Base-by-base conservation (phyloP, 2,888 invertebrate species). In the Chouioia cunea region DNA sequence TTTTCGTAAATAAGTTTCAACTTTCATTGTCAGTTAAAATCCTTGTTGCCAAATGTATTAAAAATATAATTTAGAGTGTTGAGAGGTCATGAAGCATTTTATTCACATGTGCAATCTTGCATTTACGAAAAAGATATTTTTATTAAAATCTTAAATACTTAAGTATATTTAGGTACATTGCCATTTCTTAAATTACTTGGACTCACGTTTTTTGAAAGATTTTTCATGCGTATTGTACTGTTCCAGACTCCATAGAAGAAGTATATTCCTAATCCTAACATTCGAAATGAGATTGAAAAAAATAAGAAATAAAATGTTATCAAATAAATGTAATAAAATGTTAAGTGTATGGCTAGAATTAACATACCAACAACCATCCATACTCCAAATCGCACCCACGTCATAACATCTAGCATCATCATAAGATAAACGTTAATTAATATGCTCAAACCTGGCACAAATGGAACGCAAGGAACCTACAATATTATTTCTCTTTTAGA, bases 361-460 rank as follows among this genome's bases (percentile, higher is more conserved):
- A n/a, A 60, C 64, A 65, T 57, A 93, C 96, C 96, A 74, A 95
- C 85, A 14, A 85, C 82, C 87, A 96, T 90, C 96, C 96, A 97
- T 43, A 94, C 87, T 3, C 87, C 87, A 81, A 96, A 93, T 76
- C 95, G 86, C n/a, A 95, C 87, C 96, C 97, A 97, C 0, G 96
- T 96, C 74, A 89, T 87, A 0, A 85, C 78, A 75, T 93, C 93
- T 76, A 97, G 87, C 85, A 94, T 90, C 67, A 94, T 86, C 95
- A 97, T 95, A 22, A 97, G 87, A 82, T 95, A 94, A 66, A 95
- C 89, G 82, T 97, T 97, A 53, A 93, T 88, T 77, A 95, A 89
- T 74, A 95, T 92, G 80, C 95, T 95, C 54, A 94, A 79, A 47
- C 92, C 92, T 0, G 96, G 96, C 63, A 96, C 83, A 70, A 94